Evolutionary conservation across 1,140 invertebrate genomes (phyloP).

Genomic region (Drosophila ironensis): DNA sequence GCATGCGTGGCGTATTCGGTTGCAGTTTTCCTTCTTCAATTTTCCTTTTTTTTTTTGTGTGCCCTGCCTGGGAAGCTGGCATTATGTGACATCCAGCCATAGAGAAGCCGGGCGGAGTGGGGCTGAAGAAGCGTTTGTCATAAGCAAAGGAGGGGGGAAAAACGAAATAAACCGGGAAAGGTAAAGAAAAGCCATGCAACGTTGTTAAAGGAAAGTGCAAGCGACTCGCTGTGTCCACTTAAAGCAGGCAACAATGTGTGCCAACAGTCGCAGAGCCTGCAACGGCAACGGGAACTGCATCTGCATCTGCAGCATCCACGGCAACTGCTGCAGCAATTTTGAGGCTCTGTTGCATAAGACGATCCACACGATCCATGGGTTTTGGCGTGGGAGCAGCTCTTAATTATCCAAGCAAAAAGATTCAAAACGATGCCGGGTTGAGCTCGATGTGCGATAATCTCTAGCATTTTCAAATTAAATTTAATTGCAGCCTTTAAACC

Average conservation of each 20-base stretch:
- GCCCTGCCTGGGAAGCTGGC: constrained; percentile 15
- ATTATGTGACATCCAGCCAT: constrained; percentile 48
- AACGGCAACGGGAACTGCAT: neutral
- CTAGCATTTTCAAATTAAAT: neutral
- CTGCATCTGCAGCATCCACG: constrained; percentile 1
- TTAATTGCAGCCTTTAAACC: no score
- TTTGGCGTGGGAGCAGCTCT: constrained; percentile 28
- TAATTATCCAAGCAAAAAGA: constrained; percentile 31
- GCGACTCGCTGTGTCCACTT: constrained; percentile 57
- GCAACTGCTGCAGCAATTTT: constrained; percentile 19
- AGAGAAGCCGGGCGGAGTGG: neutral
- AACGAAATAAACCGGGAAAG: constrained; percentile 25
- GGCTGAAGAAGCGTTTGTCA: constrained; percentile 13
- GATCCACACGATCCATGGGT: constrained; percentile 6
- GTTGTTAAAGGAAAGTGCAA: constrained; percentile 46
- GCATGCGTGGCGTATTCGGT: constrained; percentile 42
- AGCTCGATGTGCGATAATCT: constrained; percentile 29
- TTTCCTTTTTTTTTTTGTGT: neutral
- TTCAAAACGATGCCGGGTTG: constrained; percentile 8
- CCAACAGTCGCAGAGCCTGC: constrained; percentile 3
- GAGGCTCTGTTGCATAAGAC: constrained; percentile 47
- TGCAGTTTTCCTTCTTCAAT: constrained; percentile 16
- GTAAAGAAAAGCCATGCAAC: constrained; percentile 28
- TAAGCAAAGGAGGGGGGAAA: constrained; percentile 21
- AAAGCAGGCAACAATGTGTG: constrained; percentile 58